These are phyloP conservation scores for Limenitis arthemis DNA, from an alignment of 2,888 invertebrate genomes.

Conservation along the genomic window DNA sequence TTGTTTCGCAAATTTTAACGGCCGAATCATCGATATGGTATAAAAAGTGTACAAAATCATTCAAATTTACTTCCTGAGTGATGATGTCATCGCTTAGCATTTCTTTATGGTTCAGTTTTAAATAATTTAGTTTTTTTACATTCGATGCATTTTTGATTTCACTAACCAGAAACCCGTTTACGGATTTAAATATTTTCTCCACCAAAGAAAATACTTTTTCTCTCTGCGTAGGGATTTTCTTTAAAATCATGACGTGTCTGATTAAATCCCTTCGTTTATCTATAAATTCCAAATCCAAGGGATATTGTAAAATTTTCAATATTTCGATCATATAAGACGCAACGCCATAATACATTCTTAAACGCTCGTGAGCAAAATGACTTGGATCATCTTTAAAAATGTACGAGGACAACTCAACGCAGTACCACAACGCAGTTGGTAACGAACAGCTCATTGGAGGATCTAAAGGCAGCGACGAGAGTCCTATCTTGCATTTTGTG, in stretches of 20 bases:
- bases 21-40: constrained; percentile 10
- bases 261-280: constrained; percentile 31
- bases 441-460: constrained; percentile 30
- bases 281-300: constrained; percentile 30
- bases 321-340: constrained; percentile 36
- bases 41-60: constrained; percentile 30
- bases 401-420: constrained; percentile 34
- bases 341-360: constrained; percentile 31
- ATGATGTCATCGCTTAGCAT: constrained; percentile 27
- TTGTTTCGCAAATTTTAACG: constrained; percentile 27
- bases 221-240: constrained; percentile 26
- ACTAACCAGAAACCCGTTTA: constrained; percentile 31
- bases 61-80: constrained; percentile 28
- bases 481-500: constrained; percentile 33
- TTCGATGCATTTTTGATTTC: constrained; percentile 32
- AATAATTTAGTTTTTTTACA: constrained; percentile 33
- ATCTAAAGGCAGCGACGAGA: constrained; percentile 38
- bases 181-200: constrained; percentile 33
- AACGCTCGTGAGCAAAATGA: constrained; percentile 32
- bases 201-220: constrained; percentile 31
- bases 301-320: constrained; percentile 31
- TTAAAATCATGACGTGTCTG: constrained; percentile 31
- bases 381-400: constrained; percentile 34
- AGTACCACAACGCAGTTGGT: constrained; percentile 38
- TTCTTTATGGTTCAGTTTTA: constrained; percentile 30